phyloP scores from a whole-genome alignment of 2,797 vertebrate genomes.

The Sebastiscus albofasciatus region DNA sequence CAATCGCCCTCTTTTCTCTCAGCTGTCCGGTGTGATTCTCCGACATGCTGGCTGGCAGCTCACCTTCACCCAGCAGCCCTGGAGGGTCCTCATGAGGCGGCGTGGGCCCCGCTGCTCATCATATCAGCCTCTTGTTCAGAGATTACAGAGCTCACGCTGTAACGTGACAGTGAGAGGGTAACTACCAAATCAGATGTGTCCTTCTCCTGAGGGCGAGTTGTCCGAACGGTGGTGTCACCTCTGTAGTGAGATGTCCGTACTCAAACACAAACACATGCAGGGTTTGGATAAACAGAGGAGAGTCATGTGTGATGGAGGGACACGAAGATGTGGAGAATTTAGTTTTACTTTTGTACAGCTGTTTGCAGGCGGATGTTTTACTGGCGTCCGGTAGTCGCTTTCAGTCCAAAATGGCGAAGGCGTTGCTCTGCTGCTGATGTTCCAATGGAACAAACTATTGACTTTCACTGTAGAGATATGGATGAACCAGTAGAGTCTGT shows the following conservation, averaged over 20 bases:
- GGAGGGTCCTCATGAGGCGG: constrained; percentile 41
- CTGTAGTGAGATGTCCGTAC: not conserved
- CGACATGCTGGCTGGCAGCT: constrained; percentile 5
- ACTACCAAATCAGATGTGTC: not conserved
- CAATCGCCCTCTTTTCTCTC: not conserved
- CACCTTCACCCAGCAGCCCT: constrained; percentile 30
- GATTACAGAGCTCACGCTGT: constrained; percentile 12
- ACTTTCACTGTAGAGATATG: not conserved
- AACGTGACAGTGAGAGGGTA: constrained; percentile 8
- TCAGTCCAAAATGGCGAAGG: too few relatives aligned
- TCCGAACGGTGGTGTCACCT: constrained; percentile 10
- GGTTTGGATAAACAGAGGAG: constrained; percentile 12
- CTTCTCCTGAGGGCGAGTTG: not conserved
- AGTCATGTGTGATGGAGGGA: not conserved
- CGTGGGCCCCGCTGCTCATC: constrained; percentile 6
- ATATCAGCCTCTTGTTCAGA: constrained; percentile 18
- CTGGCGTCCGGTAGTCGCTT: too few relatives aligned
- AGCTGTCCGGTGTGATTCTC: constrained; percentile 6
- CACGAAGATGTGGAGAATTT: too few relatives aligned
- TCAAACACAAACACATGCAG: not conserved
- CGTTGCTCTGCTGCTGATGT: too few relatives aligned
- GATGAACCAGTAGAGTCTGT: not conserved
- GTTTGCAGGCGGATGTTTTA: too few relatives aligned
- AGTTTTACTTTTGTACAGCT: too few relatives aligned
- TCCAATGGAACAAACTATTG: too few relatives aligned